phyloP scores from a whole-genome alignment of 2,113 vertebrate genomes.

The Etheostoma spectabile region DNA sequence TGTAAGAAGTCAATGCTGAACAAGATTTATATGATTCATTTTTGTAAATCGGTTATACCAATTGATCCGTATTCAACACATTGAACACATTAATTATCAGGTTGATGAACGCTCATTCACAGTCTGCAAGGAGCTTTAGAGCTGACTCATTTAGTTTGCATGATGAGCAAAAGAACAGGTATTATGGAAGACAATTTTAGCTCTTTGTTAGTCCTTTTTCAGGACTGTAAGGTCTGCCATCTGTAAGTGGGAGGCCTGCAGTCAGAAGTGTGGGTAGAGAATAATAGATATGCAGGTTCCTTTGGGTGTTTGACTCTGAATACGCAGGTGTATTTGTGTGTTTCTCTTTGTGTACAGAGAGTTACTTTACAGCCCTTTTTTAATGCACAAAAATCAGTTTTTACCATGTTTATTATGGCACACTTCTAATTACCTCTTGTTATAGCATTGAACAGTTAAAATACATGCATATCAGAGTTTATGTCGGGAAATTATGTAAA shows the following conservation, averaged over 20 bases:
- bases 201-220: conserved; percentile 27
- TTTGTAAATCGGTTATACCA: neutral
- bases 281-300: conserved; percentile 62
- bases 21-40: neutral
- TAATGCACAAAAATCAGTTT: neutral
- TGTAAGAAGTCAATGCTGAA: neutral
- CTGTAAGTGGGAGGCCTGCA: conserved; percentile 63
- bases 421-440: conserved; percentile 1
- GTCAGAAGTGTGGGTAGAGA: conserved; percentile 48
- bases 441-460: neutral
- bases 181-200: conserved; percentile 19
- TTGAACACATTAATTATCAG: neutral
- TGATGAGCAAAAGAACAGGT: conserved; percentile 22
- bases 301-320: conserved; percentile 56
- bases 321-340: conserved; percentile 40
- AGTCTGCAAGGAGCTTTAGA: conserved; percentile 7
- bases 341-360: conserved; percentile 38
- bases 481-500: neutral
- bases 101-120: conserved; percentile 13
- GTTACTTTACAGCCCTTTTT: conserved; percentile 20
- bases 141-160: conserved; percentile 19
- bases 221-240: conserved; percentile 64
- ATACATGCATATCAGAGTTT: neutral
- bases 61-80: neutral
- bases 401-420: conserved; percentile 4